Percentiles rank a stretch among this genome's conserved stretches.
Conservation (phyloP, 2,797 vertebrate genomes). For the Centropyge bicolor region DNA sequence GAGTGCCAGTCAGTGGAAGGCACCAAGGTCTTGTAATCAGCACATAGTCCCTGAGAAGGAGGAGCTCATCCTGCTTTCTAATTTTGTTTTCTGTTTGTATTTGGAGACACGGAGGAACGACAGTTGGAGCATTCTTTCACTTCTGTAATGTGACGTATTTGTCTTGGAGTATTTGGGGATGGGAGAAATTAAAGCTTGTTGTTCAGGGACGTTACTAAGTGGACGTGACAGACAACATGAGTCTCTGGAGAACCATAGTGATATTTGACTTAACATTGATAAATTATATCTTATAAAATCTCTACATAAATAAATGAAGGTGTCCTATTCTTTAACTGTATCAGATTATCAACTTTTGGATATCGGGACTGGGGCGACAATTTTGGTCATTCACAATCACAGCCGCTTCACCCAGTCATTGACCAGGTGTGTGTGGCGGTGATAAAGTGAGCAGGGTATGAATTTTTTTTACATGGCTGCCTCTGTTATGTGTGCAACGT, state of each 20-base stretch:
- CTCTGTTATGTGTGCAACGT: background rate
- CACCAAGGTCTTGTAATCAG: slow-evolving; percentile 50
- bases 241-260: slow-evolving; percentile 10
- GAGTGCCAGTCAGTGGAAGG: slow-evolving; percentile 49
- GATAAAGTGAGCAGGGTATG: background rate
- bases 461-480: background rate
- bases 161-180: slow-evolving; percentile 4
- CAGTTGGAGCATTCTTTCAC: background rate
- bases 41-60: slow-evolving; percentile 38
- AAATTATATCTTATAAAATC: too few species aligned
- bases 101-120: background rate
- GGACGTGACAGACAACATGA: background rate
- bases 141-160: slow-evolving; percentile 8
- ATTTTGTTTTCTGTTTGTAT: slow-evolving; percentile 33
- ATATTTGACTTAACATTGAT: background rate
- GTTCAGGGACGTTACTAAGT: background rate
- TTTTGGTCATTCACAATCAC: too few species aligned
- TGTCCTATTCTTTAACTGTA: background rate
- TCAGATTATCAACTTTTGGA: too few species aligned
- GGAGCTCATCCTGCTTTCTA: slow-evolving; percentile 28
- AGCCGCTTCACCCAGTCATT: too few species aligned
- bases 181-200: background rate
- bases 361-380: too few species aligned
- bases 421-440: background rate
- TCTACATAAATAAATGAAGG: background rate